A percentile compares a stretch with the other conserved stretches of the same genome.
Conservation (phyloP, 2,113 vertebrate genomes). For the Steatornis caripensis region DNA sequence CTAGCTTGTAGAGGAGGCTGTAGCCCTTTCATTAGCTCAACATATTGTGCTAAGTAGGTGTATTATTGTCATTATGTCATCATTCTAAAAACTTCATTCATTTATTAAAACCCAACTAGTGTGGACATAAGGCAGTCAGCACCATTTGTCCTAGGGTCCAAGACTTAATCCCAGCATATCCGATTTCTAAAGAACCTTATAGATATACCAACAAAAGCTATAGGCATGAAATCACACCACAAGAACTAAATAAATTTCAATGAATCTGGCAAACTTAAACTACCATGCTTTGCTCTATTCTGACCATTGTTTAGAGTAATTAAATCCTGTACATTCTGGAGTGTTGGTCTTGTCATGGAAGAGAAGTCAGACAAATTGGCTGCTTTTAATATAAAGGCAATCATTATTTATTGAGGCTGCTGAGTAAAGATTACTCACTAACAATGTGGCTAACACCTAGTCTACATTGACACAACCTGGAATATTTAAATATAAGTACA, state of each 20-base stretch:
- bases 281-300: not conserved
- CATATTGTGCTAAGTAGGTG: accelerated
- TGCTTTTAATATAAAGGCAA: not conserved
- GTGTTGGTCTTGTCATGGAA: not conserved
- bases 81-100: not conserved
- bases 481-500: not conserved
- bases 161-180: not conserved
- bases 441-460: not conserved
- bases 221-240: not conserved
- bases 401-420: not conserved
- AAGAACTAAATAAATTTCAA: not conserved
- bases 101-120: not conserved
- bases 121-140: not conserved
- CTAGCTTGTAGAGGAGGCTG: no score
- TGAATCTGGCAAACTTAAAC: not conserved
- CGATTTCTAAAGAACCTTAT: not conserved
- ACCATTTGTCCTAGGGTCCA: not conserved
- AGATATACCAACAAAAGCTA: not conserved
- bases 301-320: not conserved
- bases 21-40: no score
- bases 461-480: not conserved
- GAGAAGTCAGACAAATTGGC: not conserved
- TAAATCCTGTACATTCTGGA: not conserved
- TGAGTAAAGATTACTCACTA: not conserved
- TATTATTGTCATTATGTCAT: not conserved